Conservation (phyloP, 2,113 vertebrate genomes). For the Hyla sarda region DNA sequence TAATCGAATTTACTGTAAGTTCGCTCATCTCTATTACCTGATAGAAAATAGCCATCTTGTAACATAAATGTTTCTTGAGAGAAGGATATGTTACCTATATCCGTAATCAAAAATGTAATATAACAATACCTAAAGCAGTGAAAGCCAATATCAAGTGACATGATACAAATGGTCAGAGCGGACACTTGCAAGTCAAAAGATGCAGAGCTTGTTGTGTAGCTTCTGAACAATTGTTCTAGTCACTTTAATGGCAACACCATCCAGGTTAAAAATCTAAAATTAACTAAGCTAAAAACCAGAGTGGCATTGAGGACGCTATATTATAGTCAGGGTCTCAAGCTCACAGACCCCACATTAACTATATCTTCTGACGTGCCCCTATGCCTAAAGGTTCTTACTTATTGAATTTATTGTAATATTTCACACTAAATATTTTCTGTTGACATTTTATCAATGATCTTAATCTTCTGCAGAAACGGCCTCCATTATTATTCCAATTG, state of each 20-base stretch:
- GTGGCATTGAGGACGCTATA: background rate
- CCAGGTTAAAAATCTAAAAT: background rate
- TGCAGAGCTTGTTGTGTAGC: too few species aligned
- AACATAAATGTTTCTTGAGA: too few species aligned
- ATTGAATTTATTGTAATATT: background rate
- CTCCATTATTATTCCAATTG: slow-evolving; percentile 84
- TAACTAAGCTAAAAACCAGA: background rate
- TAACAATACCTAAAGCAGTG: too few species aligned
- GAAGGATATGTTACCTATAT: too few species aligned
- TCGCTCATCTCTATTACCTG: too few species aligned
- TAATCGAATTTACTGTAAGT: too few species aligned
- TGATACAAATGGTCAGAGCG: too few species aligned
- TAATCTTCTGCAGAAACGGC: slow-evolving; percentile 72
- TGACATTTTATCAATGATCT: background rate
- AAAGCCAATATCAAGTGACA: too few species aligned
- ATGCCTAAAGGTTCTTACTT: background rate
- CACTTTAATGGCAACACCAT: background rate
- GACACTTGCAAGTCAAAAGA: too few species aligned
- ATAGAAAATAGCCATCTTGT: too few species aligned
- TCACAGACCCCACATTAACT: background rate
- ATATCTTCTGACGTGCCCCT: background rate
- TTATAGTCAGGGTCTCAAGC: background rate
- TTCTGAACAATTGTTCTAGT: too few species aligned
- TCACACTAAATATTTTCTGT: background rate
- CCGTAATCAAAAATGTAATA: too few species aligned